Base-by-base conservation (phyloP, 37 sponge, comb jelly and placozoan genomes). In the Geodia barretti region DNA sequence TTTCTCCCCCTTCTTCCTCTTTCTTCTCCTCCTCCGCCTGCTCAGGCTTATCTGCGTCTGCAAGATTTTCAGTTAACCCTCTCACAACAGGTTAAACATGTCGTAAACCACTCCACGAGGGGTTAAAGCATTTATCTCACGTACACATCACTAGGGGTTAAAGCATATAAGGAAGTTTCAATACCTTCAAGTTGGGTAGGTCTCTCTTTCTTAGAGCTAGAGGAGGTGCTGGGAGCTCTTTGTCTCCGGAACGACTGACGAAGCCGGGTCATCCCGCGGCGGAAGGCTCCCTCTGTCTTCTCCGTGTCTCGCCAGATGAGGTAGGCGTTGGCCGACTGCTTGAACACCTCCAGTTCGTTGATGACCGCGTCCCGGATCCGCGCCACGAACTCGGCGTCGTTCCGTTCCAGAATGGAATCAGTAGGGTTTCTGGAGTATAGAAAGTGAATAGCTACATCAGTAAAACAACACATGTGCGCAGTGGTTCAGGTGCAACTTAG, bases 281-380 rank as follows among this genome's bases (percentile, higher is more conserved):
- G 42, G 67, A 83, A 42, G 47, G 42, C 75, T 19, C 75, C 75
- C 19, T 64, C 43, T 35, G 63, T 40, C 26, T 65, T 14, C 66
- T 74, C 62, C 2, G 32, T 42, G 21, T 77, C 84, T 21, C 64
- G 47, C 82, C 88, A 81, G 42, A 81, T 76, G 66, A 73, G n/a
- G 32, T 79, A 89, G 59, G 90, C 90, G 75, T 74, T 83, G 3
- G 80, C 84, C 1, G 63, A 54, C 40, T 84, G 90, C 39, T 79
- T 74, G 43, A 75, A 80, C 33, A 84, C 74, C 75, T 89, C 90
- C 64, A 89, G 73, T 34, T 84, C 80, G 35, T 78, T 84, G 64
- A 84, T 60, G 32, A 89, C 80, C 25, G 63, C 75, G 25, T 84
- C 79, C 30, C 79, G 73, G 2, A 89, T 30, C 21, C 64, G 30